Evolutionary conservation across 2,797 vertebrate genomes (phyloP).

Genomic region (Gastrophryne carolinensis): DNA sequence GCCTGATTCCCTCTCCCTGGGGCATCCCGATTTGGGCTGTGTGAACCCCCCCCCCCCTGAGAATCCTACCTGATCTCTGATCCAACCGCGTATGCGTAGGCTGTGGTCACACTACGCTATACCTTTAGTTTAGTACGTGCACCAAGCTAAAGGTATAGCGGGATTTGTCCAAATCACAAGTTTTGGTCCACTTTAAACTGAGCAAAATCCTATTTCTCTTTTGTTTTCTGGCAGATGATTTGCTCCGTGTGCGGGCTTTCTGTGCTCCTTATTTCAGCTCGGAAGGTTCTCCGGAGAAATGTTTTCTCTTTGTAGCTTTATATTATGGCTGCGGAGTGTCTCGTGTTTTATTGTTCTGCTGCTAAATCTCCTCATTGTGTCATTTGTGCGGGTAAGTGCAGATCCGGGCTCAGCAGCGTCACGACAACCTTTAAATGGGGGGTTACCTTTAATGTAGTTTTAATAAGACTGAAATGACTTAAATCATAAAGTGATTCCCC

Average conservation of each 20-base stretch:
- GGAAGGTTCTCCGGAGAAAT: not conserved
- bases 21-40: too few relatives aligned
- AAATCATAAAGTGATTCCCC: conserved; percentile 61
- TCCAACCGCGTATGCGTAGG: too few relatives aligned
- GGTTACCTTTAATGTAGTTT: conserved; percentile 61
- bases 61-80: too few relatives aligned
- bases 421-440: conserved; percentile 58
- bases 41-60: not conserved
- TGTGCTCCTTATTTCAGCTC: not conserved
- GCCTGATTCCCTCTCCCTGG: too few relatives aligned
- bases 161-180: too few relatives aligned
- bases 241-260: not conserved
- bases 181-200: too few relatives aligned
- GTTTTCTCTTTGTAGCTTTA: conserved; percentile 4
- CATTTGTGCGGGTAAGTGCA: not conserved
- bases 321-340: not conserved
- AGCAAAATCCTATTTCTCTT: too few relatives aligned
- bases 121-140: too few relatives aligned
- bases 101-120: too few relatives aligned
- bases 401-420: not conserved
- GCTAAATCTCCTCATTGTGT: not conserved
- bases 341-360: conserved; percentile 1
- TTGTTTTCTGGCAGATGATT: not conserved
- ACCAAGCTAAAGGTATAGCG: too few relatives aligned
- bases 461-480: conserved; percentile 61